Evolutionary conservation across 2,797 vertebrate species (phyloP).

Genomic region (Bovichtus variegatus): DNA sequence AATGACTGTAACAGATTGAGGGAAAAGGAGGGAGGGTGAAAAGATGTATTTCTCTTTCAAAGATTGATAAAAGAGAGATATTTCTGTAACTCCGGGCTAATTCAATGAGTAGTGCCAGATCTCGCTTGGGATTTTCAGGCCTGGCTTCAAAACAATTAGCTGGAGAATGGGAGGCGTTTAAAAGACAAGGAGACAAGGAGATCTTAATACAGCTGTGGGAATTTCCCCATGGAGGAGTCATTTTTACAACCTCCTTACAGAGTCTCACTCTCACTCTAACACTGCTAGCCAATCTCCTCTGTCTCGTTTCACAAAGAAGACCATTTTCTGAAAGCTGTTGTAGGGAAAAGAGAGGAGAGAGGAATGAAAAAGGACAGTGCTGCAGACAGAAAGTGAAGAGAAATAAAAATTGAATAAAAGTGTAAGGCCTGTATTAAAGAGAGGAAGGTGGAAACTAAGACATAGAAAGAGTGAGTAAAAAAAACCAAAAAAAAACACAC

Average conservation of each 20-base stretch:
- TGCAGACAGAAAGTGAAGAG: constrained; percentile 26
- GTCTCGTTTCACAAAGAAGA: constrained; percentile 72
- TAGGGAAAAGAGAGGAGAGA: constrained; percentile 51
- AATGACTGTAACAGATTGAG: constrained; percentile 53
- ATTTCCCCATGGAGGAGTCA: constrained; percentile 82
- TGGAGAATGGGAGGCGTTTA: constrained; percentile 81
- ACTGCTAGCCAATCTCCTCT: constrained; percentile 71
- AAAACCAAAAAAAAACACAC: constrained; percentile 35
- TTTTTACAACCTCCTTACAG: constrained; percentile 80
- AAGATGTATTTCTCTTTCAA: constrained; percentile 69
- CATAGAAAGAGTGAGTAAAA: constrained; percentile 29
- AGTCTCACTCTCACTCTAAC: constrained; percentile 62
- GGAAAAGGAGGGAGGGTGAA: constrained; percentile 32
- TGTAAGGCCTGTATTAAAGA: constrained; percentile 46
- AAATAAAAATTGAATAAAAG: constrained; percentile 19
- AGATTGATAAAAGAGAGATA: constrained; percentile 82
- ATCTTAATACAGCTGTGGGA: constrained; percentile 82
- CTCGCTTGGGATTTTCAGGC: constrained; percentile 76
- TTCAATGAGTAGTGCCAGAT: constrained; percentile 76
- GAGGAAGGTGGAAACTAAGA: constrained; percentile 37
- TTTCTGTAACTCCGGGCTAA: constrained; percentile 81
- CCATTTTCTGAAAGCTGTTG: constrained; percentile 66
- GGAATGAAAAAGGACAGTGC: constrained; percentile 26
- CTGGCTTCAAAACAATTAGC: constrained; percentile 85
- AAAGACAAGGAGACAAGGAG: constrained; percentile 78